These are phyloP conservation scores for Zeus faber DNA, from an alignment of 2,113 vertebrate genomes.

Conservation along the genomic window DNA sequence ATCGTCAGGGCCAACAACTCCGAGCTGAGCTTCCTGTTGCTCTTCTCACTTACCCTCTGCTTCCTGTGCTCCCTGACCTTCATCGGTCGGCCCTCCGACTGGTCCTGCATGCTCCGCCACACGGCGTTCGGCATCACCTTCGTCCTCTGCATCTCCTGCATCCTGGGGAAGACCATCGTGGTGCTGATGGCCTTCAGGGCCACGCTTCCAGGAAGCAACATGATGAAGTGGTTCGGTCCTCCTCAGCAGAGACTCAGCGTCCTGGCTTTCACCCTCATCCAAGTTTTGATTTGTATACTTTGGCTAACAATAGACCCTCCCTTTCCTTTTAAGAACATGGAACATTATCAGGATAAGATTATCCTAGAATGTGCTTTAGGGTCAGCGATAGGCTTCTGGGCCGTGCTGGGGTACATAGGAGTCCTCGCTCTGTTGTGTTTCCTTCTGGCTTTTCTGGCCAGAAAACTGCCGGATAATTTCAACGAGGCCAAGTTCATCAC, in stretches of 20 bases:
- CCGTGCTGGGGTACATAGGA: slow-evolving; percentile 71
- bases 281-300: slow-evolving; percentile 65
- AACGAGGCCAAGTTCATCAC: slow-evolving; percentile 73
- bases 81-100: slow-evolving; percentile 70
- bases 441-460: slow-evolving; percentile 64
- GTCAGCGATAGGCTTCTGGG: slow-evolving; percentile 67
- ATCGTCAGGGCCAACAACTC: slow-evolving; percentile 77
- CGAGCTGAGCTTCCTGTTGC: slow-evolving; percentile 74
- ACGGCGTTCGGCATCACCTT: slow-evolving; percentile 72
- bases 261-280: slow-evolving; percentile 63
- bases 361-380: slow-evolving; percentile 71
- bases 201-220: slow-evolving; percentile 61
- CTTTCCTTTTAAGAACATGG: slow-evolving; percentile 62
- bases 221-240: slow-evolving; percentile 73
- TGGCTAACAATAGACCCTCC: slow-evolving; percentile 71
- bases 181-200: slow-evolving; percentile 72
- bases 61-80: slow-evolving; percentile 75
- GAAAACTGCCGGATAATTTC: slow-evolving; percentile 71
- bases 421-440: slow-evolving; percentile 68
- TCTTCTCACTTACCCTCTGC: slow-evolving; percentile 72
- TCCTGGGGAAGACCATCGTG: slow-evolving; percentile 70
- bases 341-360: slow-evolving; percentile 63
- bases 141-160: slow-evolving; percentile 70
- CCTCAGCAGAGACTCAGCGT: slow-evolving; percentile 69
- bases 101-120: slow-evolving; percentile 76